Base-by-base conservation (phyloP, 2,113 vertebrate species). In the Gnathonemus longibarbis region DNA sequence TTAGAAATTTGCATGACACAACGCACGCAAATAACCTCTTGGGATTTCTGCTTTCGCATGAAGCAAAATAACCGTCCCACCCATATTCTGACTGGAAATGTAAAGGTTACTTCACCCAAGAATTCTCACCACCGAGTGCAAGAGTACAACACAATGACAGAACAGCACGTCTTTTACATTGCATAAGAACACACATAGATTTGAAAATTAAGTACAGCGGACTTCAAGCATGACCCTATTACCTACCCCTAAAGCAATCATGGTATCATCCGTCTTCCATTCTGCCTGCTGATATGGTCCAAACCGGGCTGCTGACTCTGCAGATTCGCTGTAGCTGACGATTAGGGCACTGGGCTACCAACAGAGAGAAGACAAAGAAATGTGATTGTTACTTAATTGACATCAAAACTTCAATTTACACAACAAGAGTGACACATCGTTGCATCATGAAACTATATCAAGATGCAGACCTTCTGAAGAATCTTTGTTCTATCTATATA, bases 251-350 rank as follows among this genome's bases (percentile, higher is more conserved):
- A 87, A 10, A 15, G 49, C 85, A 31, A 87, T 13, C 85, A 87
- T 87, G 48, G 85, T 87, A 50, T 87, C 85, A 53, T 87, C 85
- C 15, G 11, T 1, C 85, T 87, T 87, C 85, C 85, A 87, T 56
- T 87, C 85, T 35, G 31, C 85, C 48, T 53, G 85, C 50, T 53
- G 85, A 35, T 56, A 53, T 3, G 85, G 85, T 50, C 85, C 85
- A 87, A 52, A 87, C 17, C 15, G 48, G 27, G 49, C 50, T 31
- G 85, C 50, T 21, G 85, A n/a, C 31, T 87, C 50, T 35, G 50
- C 49, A 19, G 85, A 56, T 17, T 53, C 85, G 0, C n/a, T 39
- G 85, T 87, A 87, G 85, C 85, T 87, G 15, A 87, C 85, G 0
- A 87, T 87, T 35, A 56, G 85, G 50, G 50, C 50, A 53, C 85